Percentiles rank a stretch among this genome's conserved stretches.
Evolutionary conservation across 2,113 vertebrate species (phyloP).

Genomic region (Camelus bactrianus): DNA sequence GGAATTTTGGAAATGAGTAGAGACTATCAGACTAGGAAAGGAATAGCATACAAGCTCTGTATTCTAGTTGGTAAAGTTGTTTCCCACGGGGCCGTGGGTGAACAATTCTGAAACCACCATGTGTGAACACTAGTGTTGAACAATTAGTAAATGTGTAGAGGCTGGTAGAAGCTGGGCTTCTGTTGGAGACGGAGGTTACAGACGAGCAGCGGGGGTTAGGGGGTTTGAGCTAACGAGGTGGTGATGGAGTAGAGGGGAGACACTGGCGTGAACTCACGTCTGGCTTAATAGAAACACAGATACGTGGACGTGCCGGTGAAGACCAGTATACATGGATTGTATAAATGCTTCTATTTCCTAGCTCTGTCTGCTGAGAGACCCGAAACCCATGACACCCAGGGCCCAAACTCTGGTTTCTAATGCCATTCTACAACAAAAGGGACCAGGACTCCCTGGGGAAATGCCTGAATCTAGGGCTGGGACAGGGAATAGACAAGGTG

Average conservation of each 20-base stretch:
- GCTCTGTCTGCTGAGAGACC: neutral
- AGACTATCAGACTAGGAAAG: neutral
- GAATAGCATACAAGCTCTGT: accelerated
- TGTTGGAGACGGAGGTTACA: neutral
- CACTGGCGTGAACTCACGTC: neutral
- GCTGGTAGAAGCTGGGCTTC: neutral
- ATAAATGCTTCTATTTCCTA: neutral
- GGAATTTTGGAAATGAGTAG: neutral
- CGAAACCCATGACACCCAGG: accelerated
- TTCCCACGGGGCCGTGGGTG: neutral
- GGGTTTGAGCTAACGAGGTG: neutral
- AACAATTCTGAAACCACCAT: neutral
- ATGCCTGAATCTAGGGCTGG: neutral
- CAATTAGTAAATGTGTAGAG: neutral
- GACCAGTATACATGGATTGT: too few species aligned
- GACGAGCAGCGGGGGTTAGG: neutral
- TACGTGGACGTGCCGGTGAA: accelerated
- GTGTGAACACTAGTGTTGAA: accelerated
- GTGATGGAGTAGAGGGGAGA: neutral
- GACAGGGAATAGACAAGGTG: neutral
- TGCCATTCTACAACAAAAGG: neutral
- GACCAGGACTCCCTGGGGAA: neutral
- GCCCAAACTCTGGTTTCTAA: neutral
- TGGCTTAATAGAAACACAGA: neutral
- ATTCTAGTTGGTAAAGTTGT: neutral